These are phyloP conservation scores for Chroicocephalus ridibundus DNA, from an alignment of 2,113 vertebrate species.

Conservation along the genomic window DNA sequence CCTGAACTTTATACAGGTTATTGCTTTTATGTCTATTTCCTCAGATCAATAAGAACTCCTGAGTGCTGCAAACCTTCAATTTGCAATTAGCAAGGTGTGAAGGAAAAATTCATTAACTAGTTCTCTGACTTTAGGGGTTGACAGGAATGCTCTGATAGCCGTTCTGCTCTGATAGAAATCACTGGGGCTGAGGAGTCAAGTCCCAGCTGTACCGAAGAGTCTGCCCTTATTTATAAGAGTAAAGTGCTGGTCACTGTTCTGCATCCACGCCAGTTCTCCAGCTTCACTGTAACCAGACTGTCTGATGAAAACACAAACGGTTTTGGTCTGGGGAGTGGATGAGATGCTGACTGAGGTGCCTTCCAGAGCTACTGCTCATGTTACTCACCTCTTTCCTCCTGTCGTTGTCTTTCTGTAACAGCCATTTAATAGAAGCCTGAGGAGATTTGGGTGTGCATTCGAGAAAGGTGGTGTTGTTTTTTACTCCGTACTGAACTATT, in stretches of 20 bases:
- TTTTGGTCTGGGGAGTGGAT: neutral
- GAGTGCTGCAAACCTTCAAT: neutral
- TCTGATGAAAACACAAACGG: neutral
- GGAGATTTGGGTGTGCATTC: constrained; percentile 94
- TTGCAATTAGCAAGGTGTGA: neutral
- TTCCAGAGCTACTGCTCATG: neutral
- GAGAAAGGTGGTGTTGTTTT: constrained; percentile 96
- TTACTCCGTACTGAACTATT: constrained; percentile 91
- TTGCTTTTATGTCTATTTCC: constrained; percentile 19
- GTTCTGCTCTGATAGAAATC: neutral
- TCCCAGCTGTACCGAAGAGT: neutral
- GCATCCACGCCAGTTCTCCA: neutral
- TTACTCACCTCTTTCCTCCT: constrained; percentile 92
- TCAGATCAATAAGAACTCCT: neutral
- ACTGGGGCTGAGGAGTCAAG: neutral
- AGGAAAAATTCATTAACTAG: neutral
- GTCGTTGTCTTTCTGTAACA: constrained; percentile 95
- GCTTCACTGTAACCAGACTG: neutral
- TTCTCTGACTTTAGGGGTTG: neutral
- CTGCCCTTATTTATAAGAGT: neutral
- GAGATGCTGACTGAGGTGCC: neutral
- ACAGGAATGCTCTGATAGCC: neutral
- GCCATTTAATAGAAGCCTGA: constrained; percentile 92
- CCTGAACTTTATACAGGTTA: constrained; percentile 13
- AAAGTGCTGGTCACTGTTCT: neutral